Percentiles rank a stretch among this genome's conserved stretches.
These are phyloP conservation scores for Steatocranus sp. DNA, from an alignment of 2,797 vertebrate genomes.

Conservation along the genomic window DNA sequence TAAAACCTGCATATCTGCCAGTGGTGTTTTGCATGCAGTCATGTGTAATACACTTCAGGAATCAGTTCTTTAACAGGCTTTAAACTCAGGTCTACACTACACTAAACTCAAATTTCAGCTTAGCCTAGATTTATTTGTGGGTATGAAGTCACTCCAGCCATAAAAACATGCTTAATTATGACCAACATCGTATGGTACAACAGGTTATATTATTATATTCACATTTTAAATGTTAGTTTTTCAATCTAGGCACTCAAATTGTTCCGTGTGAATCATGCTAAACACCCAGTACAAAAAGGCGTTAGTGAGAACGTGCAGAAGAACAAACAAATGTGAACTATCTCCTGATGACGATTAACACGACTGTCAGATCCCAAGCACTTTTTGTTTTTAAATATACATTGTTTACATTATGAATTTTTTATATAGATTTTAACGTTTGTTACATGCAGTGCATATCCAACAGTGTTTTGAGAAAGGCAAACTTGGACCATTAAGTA, in stretches of 20 bases:
- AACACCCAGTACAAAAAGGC: not conserved
- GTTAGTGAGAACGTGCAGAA: not conserved
- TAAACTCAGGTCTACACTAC: slow-evolving; percentile 34
- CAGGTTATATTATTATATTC: not conserved
- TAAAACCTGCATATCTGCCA: not conserved
- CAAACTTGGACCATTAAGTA: not conserved
- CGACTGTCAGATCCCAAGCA: not conserved
- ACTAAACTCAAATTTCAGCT: not conserved
- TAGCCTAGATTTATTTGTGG: not conserved
- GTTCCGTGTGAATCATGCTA: fast-evolving
- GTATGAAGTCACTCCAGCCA: not conserved
- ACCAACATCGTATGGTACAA: not conserved
- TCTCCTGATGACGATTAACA: not conserved
- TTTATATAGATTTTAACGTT: not conserved
- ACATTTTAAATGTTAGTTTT: not conserved
- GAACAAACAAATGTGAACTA: not conserved
- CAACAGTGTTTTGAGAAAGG: not conserved
- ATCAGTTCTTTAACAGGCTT: slow-evolving; percentile 2
- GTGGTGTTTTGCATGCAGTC: not conserved
- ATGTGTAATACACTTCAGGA: not conserved
- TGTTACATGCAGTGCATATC: not conserved
- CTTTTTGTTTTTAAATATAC: not conserved
- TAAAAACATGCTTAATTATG: not conserved
- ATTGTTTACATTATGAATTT: not conserved
- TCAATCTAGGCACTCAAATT: not conserved